A percentile compares a stretch with the other conserved stretches of the same genome.
These are phyloP conservation scores for Diaphora mendica DNA, from an alignment of 2,888 invertebrate species.

Conservation along the genomic window DNA sequence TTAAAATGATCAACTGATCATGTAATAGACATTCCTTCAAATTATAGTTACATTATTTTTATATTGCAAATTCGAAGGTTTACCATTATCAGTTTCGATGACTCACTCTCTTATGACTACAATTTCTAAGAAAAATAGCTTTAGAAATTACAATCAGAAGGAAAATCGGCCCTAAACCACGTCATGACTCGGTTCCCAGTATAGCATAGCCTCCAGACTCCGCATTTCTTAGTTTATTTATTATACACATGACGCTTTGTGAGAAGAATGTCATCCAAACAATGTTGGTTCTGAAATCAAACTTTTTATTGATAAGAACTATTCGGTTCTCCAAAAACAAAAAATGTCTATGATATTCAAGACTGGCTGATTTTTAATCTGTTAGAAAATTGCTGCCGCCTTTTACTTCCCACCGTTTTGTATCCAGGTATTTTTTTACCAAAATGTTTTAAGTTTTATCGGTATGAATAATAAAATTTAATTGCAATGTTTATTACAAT, in stretches of 20 bases:
- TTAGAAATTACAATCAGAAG: slow-evolving; percentile 45
- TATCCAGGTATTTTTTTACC: slow-evolving; percentile 32
- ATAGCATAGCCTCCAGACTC: slow-evolving; percentile 31
- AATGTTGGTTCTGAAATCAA: slow-evolving; percentile 31
- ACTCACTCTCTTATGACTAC: slow-evolving; percentile 30
- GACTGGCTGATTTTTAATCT: slow-evolving; percentile 19
- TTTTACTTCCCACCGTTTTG: slow-evolving; percentile 44
- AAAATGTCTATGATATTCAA: slow-evolving; percentile 18
- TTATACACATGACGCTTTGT: slow-evolving; percentile 35
- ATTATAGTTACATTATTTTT: too few relatives aligned
- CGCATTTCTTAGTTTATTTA: slow-evolving; percentile 44
- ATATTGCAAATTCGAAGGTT: not conserved
- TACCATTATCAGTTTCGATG: slow-evolving; percentile 15
- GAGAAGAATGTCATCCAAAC: slow-evolving; percentile 49
- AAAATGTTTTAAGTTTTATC: slow-evolving; percentile 34
- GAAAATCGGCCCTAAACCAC: slow-evolving; percentile 46
- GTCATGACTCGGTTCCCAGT: slow-evolving; percentile 49
- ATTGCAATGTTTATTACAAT: slow-evolving; percentile 51
- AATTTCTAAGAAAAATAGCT: slow-evolving; percentile 56
- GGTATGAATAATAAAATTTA: slow-evolving; percentile 49
- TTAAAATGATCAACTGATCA: too few relatives aligned
- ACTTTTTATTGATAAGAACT: slow-evolving; percentile 32
- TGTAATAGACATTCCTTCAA: too few relatives aligned
- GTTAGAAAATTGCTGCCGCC: slow-evolving; percentile 19
- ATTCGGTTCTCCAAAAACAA: slow-evolving; percentile 27